phyloP scores from a whole-genome alignment of 2,113 vertebrate species.

The Meles meles region DNA sequence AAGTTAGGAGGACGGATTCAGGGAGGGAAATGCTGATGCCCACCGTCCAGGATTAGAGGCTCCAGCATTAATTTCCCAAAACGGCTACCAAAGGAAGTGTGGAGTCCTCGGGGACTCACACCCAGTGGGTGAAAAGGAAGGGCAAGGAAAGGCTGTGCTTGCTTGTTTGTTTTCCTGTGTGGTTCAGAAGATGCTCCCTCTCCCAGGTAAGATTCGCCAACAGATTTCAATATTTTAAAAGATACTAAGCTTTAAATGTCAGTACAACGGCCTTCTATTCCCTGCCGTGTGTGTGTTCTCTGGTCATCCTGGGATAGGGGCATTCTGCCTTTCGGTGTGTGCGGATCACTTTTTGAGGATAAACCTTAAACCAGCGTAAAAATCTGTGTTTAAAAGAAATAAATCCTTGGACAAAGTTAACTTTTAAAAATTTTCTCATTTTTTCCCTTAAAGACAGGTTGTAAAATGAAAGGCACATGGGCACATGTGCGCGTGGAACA shows the following conservation, averaged over 20 bases:
- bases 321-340: background rate
- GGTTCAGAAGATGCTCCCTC: slow-evolving; percentile 53
- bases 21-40: slow-evolving; percentile 69
- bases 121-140: slow-evolving; percentile 56
- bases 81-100: slow-evolving; percentile 80
- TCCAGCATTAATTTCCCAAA: slow-evolving; percentile 45
- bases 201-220: slow-evolving; percentile 57
- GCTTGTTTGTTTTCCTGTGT: background rate
- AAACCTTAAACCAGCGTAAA: slow-evolving; percentile 79
- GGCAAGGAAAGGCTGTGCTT: slow-evolving; percentile 11
- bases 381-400: slow-evolving; percentile 74
- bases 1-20: slow-evolving; percentile 69
- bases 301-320: background rate
- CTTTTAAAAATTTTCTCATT: slow-evolving; percentile 62
- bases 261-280: background rate
- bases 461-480: slow-evolving; percentile 73
- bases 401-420: slow-evolving; percentile 74
- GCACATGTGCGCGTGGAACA: slow-evolving; percentile 76
- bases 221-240: slow-evolving; percentile 20
- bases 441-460: slow-evolving; percentile 71
- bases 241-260: slow-evolving; percentile 19
- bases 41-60: slow-evolving; percentile 60
- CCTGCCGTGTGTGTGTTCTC: background rate
- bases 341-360: slow-evolving; percentile 58
- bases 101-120: slow-evolving; percentile 43